These are phyloP conservation scores for Lordiphosa mommai DNA, from an alignment of 1,140 invertebrate species.

Conservation along the genomic window DNA sequence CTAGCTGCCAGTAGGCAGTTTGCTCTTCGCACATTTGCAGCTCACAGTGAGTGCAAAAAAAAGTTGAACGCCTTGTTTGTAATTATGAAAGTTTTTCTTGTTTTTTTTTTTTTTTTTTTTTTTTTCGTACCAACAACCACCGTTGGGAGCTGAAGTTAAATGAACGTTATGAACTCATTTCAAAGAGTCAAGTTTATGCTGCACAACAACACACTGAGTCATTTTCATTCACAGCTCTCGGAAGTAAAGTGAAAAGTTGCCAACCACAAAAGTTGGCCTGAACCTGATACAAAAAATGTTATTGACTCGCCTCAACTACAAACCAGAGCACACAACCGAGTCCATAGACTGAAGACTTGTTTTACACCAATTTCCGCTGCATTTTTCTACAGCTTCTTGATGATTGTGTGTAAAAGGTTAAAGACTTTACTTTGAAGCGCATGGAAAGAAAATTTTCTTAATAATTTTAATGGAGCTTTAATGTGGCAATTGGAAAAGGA, in stretches of 20 bases:
- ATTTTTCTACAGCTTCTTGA: constrained; percentile 27
- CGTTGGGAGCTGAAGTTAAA: constrained; percentile 30
- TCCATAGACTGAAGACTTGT: constrained; percentile 38
- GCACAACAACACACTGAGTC: constrained; percentile 38
- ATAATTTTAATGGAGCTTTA: constrained; percentile 62
- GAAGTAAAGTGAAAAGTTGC: constrained; percentile 41
- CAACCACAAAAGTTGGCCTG: constrained; percentile 7
- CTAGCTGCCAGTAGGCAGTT: constrained; percentile 26
- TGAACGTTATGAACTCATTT: constrained; percentile 70
- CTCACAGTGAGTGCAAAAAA: constrained; percentile 30
- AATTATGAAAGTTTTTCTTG: constrained; percentile 71
- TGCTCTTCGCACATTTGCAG: constrained; percentile 60
- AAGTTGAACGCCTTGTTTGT: constrained; percentile 49
- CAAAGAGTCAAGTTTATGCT: constrained; percentile 59
- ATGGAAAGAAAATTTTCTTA: constrained; percentile 48
- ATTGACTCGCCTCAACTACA: constrained; percentile 36
- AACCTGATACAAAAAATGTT: constrained; percentile 53
- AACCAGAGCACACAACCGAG: constrained; percentile 14
- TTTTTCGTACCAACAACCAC: constrained; percentile 11
- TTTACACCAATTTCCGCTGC: constrained; percentile 69
- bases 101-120: constrained; percentile 4
- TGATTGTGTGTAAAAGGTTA: constrained; percentile 43
- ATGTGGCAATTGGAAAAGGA: constrained; percentile 73
- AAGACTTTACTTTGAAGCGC: constrained; percentile 42
- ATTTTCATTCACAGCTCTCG: constrained; percentile 43